phyloP scores from a whole-genome alignment of 1,140 invertebrate species.

The Andricus grossulariae region DNA sequence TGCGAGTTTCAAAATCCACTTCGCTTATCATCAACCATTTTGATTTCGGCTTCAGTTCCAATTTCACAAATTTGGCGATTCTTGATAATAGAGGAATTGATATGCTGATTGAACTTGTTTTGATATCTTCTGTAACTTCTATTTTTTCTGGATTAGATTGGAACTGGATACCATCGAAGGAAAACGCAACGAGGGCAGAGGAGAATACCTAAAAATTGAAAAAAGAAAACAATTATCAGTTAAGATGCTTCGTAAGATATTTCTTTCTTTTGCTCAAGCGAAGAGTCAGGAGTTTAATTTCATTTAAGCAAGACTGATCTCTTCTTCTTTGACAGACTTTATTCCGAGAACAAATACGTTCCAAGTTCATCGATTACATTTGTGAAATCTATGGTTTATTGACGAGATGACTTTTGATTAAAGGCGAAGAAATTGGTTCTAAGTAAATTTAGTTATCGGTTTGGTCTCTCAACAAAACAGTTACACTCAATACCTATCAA shows the following conservation, averaged over 20 bases:
- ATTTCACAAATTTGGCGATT: slow-evolving; percentile 85
- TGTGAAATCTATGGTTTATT: slow-evolving; percentile 10
- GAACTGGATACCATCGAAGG: slow-evolving; percentile 85
- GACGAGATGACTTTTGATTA: slow-evolving; percentile 8
- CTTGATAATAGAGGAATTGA: slow-evolving; percentile 85
- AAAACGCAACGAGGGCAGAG: slow-evolving; percentile 85
- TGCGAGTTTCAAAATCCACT: slow-evolving; percentile 87
- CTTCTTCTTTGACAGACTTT: neutral
- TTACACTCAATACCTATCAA: slow-evolving; percentile 19
- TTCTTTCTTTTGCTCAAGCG: no score
- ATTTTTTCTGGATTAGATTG: slow-evolving; percentile 75
- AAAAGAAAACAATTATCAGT: slow-evolving; percentile 18
- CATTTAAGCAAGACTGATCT: neutral
- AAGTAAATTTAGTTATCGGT: slow-evolving; percentile 11
- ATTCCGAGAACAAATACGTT: neutral
- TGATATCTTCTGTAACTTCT: slow-evolving; percentile 76
- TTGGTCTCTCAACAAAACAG: slow-evolving; percentile 1
- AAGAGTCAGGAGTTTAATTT: neutral
- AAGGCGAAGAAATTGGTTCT: slow-evolving; percentile 7
- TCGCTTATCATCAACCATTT: slow-evolving; percentile 94
- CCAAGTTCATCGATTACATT: slow-evolving; percentile 18
- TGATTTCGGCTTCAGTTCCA: slow-evolving; percentile 87
- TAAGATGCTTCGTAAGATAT: no score
- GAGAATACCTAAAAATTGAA: slow-evolving; percentile 80
- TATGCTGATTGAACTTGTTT: slow-evolving; percentile 80